phyloP scores from a whole-genome alignment of 2,888 invertebrate species.

The Hirudinaria manillensis region DNA sequence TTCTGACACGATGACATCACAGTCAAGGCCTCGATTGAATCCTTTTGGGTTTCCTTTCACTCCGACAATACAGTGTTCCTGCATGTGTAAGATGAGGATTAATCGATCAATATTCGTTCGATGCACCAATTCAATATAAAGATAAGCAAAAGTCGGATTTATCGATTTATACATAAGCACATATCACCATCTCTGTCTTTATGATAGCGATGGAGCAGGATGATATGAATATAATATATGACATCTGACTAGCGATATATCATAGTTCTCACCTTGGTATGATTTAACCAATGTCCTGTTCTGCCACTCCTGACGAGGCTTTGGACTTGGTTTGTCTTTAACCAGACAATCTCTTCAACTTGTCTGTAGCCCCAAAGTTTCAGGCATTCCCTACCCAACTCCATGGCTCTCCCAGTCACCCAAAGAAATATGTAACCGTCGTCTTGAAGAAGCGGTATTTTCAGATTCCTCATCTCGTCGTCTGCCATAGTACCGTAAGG shows the following conservation, averaged over 20 bases:
- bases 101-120: no score
- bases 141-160: no score
- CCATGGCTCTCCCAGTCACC: slow-evolving; percentile 66
- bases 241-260: no score
- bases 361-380: slow-evolving; percentile 65
- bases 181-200: no score
- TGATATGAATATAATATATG: no score
- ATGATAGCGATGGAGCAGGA: no score
- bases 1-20: slow-evolving; percentile 96
- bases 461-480: slow-evolving; percentile 92
- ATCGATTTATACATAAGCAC: no score
- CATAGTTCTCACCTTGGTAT: slow-evolving; percentile 96
- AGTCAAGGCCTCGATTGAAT: slow-evolving; percentile 81
- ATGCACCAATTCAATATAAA: no score
- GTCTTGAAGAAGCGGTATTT: slow-evolving; percentile 87
- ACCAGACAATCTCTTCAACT: slow-evolving; percentile 96
- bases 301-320: slow-evolving; percentile 90
- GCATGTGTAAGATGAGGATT: no score
- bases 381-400: slow-evolving; percentile 82
- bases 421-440: slow-evolving; percentile 84
- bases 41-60: slow-evolving; percentile 89
- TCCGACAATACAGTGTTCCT: slow-evolving; percentile 62
- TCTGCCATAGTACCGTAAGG: slow-evolving; percentile 98
- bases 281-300: slow-evolving; percentile 96
- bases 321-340: slow-evolving; percentile 95